Percentiles rank a stretch among this genome's conserved stretches.
phyloP scores from a whole-genome alignment of 2,113 vertebrate genomes.

The Steatornis caripensis region DNA sequence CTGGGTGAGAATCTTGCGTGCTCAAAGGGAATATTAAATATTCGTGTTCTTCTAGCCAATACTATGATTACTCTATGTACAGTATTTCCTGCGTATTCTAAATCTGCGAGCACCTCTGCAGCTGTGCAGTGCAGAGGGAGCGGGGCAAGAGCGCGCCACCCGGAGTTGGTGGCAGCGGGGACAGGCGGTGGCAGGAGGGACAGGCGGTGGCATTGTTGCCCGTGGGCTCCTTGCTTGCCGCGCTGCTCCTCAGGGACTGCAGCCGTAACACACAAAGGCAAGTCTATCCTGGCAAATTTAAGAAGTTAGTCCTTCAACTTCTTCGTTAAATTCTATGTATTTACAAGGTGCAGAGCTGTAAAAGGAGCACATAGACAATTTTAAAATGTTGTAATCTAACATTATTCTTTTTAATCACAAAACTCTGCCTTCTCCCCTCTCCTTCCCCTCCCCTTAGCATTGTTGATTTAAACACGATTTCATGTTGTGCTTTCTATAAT shows the following conservation, averaged over 20 bases:
- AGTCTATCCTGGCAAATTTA: not conserved
- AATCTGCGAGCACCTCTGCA: not conserved
- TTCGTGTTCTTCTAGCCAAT: fast-evolving
- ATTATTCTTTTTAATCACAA: not conserved
- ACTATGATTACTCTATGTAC: fast-evolving
- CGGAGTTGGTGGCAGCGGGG: too few species aligned
- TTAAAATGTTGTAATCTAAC: not conserved
- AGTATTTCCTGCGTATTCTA: too few species aligned
- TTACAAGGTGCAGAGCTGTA: fast-evolving
- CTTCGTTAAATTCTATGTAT: fast-evolving
- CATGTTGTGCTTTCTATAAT: not conserved
- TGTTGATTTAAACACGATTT: not conserved
- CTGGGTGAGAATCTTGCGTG: not conserved
- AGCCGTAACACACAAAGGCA: too few species aligned
- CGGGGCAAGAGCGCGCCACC: too few species aligned
- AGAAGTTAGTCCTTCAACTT: not conserved
- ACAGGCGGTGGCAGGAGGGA: too few species aligned
- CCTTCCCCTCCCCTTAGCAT: not conserved
- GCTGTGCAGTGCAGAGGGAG: not conserved
- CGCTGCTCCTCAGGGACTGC: too few species aligned
- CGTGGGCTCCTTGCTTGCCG: too few species aligned
- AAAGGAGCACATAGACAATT: fast-evolving
- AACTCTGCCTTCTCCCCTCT: not conserved
- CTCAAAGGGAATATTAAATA: not conserved
- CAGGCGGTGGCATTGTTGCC: too few species aligned